Evolutionary conservation across 2,113 vertebrate species (phyloP).

Genomic region (Donacobius atricapilla): DNA sequence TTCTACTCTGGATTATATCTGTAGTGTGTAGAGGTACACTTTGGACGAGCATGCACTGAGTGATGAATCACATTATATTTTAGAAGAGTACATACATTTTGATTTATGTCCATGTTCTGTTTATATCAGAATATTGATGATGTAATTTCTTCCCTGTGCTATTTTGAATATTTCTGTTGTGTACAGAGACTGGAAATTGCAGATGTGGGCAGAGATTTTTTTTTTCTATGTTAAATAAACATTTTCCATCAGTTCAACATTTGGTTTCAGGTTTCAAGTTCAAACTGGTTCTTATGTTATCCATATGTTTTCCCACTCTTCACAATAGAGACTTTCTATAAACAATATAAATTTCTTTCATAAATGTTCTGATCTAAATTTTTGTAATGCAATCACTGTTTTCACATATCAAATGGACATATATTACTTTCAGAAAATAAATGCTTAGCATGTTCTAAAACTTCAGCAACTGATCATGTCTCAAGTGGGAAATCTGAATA

Average conservation of each 20-base stretch:
- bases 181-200: not conserved
- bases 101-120: not conserved
- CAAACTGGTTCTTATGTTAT: not conserved
- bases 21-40: not conserved
- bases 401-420: not conserved
- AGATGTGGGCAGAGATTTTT: not conserved
- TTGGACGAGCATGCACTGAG: not conserved
- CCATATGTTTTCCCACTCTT: conserved; percentile 1
- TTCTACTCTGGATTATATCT: not conserved
- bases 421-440: not conserved
- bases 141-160: not conserved
- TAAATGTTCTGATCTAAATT: not conserved
- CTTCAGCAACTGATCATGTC: not conserved
- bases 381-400: not conserved
- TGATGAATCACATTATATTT: not conserved
- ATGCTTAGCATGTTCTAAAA: not conserved
- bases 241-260: not conserved
- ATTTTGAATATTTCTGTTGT: conserved; percentile 20
- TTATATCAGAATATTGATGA: not conserved
- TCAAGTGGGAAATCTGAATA: not conserved
- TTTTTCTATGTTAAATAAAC: conserved; percentile 16
- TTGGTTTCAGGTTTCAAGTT: conserved; percentile 30
- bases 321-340: not conserved
- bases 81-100: not conserved
- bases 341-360: not conserved